These are phyloP conservation scores for Agrotis segetum DNA, from an alignment of 2,888 invertebrate genomes.

Conservation along the genomic window DNA sequence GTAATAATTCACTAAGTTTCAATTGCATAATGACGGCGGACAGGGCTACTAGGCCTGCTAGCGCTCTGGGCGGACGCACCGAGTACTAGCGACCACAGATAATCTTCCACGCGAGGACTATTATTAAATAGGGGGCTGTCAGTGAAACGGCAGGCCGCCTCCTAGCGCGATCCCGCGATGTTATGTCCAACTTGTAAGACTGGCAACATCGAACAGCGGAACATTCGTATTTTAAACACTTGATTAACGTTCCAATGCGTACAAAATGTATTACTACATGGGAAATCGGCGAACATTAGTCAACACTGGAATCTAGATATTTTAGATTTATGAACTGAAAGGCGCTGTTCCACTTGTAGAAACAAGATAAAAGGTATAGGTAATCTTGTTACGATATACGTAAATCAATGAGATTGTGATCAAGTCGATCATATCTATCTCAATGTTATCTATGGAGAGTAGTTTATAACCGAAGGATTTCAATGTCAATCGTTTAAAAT, in stretches of 20 bases:
- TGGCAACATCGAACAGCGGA: slow-evolving; percentile 51
- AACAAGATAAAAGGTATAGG: slow-evolving; percentile 51
- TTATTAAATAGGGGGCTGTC: slow-evolving; percentile 88
- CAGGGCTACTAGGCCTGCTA: slow-evolving; percentile 82
- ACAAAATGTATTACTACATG: slow-evolving; percentile 45
- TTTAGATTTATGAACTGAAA: slow-evolving; percentile 47
- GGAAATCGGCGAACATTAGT: slow-evolving; percentile 45
- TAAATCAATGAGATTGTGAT: slow-evolving; percentile 45
- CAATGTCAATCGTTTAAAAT: slow-evolving; percentile 28
- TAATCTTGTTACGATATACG: slow-evolving; percentile 46
- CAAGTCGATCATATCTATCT: slow-evolving; percentile 45
- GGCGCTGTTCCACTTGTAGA: slow-evolving; percentile 33
- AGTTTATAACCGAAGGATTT: slow-evolving; percentile 3
- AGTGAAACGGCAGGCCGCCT: slow-evolving; percentile 75
- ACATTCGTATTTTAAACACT: slow-evolving; percentile 63
- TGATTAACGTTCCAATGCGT: slow-evolving; percentile 63
- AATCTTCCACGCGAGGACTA: slow-evolving; percentile 85
- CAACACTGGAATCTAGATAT: slow-evolving; percentile 37
- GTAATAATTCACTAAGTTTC: slow-evolving; percentile 91
- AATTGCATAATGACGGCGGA: slow-evolving; percentile 90
- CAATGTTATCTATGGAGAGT: slow-evolving; percentile 38
- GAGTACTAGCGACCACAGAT: slow-evolving; percentile 73
- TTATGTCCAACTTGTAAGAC: slow-evolving; percentile 59
- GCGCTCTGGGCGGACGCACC: slow-evolving; percentile 83
- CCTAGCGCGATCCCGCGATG: slow-evolving; percentile 68